Evolutionary conservation across 2,797 vertebrate species (phyloP).

Genomic region (Anabas testudineus): DNA sequence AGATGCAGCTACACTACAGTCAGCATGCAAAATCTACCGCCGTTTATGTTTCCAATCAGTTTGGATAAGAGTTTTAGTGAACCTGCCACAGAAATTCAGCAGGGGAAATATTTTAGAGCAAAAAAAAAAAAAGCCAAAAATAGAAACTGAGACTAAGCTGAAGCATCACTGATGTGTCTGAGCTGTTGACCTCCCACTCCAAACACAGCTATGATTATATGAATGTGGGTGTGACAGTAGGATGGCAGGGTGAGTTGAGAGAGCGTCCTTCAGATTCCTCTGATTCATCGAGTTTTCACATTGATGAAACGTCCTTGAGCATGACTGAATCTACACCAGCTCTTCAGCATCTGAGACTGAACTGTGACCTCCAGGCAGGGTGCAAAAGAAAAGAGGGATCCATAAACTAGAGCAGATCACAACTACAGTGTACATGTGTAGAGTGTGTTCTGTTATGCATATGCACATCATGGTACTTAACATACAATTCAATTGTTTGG

Average conservation of each 20-base stretch:
- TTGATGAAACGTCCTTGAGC: conserved; percentile 10
- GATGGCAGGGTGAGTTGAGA: neutral
- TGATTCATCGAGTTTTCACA: neutral
- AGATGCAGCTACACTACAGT: conserved; percentile 7
- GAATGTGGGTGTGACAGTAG: conserved; percentile 14
- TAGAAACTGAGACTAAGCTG: neutral
- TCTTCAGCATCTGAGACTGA: conserved; percentile 27
- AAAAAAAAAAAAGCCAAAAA: neutral
- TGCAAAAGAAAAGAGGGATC: conserved; percentile 11
- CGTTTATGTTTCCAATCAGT: neutral
- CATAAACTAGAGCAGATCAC: conserved; percentile 2
- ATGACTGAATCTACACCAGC: neutral
- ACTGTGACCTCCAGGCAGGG: conserved; percentile 30
- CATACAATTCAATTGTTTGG: too few species aligned
- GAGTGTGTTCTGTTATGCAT: neutral
- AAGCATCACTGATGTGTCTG: neutral
- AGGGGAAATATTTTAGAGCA: neutral
- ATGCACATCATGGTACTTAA: too few species aligned
- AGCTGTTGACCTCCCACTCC: neutral
- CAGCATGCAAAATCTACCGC: neutral
- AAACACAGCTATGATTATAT: neutral
- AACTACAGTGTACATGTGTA: conserved; percentile 11
- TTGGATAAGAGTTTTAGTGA: neutral
- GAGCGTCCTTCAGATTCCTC: conserved; percentile 21
- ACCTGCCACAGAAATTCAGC: too few species aligned